Percentiles rank a stretch among this genome's conserved stretches.
Conservation (phyloP, 1,140 invertebrate genomes). For the Lordiphosa mommai region DNA sequence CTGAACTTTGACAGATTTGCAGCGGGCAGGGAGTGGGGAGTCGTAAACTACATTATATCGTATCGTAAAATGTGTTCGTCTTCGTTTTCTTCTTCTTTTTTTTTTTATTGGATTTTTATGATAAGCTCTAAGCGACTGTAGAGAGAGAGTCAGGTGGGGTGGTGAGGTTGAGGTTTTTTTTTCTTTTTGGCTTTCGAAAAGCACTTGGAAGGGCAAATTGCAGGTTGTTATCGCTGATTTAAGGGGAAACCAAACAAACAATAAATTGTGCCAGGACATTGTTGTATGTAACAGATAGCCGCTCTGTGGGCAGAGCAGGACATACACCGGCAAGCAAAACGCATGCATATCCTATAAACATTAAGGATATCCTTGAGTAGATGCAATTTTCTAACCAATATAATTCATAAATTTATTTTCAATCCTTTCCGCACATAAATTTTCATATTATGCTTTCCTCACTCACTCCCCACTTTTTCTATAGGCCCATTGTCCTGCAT, state of each 20-base stretch:
- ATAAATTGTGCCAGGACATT: conserved; percentile 70
- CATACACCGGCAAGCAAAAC: conserved; percentile 49
- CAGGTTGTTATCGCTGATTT: conserved; percentile 61
- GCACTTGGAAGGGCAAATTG: conserved; percentile 61
- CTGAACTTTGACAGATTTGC: conserved; percentile 45
- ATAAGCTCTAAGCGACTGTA: conserved; percentile 28
- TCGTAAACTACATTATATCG: conserved; percentile 52
- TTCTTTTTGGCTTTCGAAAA: conserved; percentile 22
- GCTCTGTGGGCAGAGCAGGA: conserved; percentile 10
- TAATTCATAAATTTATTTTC: conserved; percentile 80
- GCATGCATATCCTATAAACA: conserved; percentile 68
- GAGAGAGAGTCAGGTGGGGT: conserved; percentile 13
- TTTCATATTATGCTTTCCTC: conserved; percentile 66
- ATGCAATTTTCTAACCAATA: conserved; percentile 79
- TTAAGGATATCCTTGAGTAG: conserved; percentile 79
- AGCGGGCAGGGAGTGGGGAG: background rate
- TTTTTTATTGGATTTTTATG: conserved; percentile 70
- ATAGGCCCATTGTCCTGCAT: conserved; percentile 56
- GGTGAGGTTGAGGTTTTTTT: conserved; percentile 2
- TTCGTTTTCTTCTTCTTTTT: background rate
- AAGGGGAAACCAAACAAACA: conserved; percentile 76
- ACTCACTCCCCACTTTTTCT: conserved; percentile 33
- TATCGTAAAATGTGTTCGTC: conserved; percentile 31
- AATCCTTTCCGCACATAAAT: conserved; percentile 79
- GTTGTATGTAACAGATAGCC: conserved; percentile 50